phyloP scores from a whole-genome alignment of 2,113 vertebrate species.

The Hypocryptadius cinnamomeus region DNA sequence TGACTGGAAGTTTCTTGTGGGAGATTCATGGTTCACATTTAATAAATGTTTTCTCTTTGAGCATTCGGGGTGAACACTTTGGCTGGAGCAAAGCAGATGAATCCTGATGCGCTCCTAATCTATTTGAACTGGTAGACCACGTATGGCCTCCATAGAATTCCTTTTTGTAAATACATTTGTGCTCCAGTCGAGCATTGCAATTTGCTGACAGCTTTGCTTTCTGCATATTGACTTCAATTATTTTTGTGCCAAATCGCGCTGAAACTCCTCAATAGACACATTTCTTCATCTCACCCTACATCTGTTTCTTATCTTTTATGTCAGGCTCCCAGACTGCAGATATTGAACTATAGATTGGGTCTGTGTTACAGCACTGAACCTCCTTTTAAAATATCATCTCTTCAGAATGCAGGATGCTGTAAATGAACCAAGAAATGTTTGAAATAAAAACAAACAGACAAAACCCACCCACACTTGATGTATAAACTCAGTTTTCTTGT shows the following conservation, averaged over 20 bases:
- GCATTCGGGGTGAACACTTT: not conserved
- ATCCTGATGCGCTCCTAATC: not conserved
- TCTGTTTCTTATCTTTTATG: not conserved
- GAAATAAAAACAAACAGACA: not conserved
- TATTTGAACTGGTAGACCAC: not conserved
- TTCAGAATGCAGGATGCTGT: not conserved
- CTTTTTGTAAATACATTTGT: not conserved
- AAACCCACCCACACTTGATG: not conserved
- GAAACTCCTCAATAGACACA: not conserved
- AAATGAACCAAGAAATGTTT: not conserved
- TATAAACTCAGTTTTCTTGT: not conserved
- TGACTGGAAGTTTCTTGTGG: not conserved
- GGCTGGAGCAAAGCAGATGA: not conserved
- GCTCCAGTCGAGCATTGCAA: not conserved
- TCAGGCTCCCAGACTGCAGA: not conserved
- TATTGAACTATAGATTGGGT: not conserved
- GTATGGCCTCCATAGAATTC: not conserved
- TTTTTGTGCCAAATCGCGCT: not conserved
- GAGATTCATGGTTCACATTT: not conserved
- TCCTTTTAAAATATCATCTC: not conserved
- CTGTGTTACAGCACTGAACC: not conserved
- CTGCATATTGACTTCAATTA: conserved; percentile 21
- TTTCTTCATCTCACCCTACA: conserved; percentile 17
- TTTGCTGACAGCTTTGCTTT: conserved; percentile 27
- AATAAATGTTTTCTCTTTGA: not conserved